Evolutionary conservation across 2,888 invertebrate species (phyloP).

Genomic region (Caenorhabditis wallacei): DNA sequence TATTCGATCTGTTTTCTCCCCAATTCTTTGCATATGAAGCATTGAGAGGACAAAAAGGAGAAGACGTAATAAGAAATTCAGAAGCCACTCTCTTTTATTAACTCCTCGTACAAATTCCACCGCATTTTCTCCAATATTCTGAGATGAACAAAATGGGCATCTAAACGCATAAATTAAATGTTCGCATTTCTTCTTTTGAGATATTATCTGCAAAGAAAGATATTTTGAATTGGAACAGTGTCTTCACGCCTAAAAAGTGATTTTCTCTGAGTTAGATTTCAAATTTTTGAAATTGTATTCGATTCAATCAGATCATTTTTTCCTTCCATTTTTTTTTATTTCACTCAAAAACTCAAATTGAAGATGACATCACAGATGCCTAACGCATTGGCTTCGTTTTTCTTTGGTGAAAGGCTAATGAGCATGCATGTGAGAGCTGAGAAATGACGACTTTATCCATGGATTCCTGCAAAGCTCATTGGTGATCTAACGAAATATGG

Average conservation of each 20-base stretch:
- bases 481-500: not conserved
- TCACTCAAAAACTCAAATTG: not conserved
- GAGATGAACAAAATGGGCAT: not conserved
- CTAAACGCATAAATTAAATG: slow-evolving; percentile 3
- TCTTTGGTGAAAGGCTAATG: slow-evolving; percentile 28
- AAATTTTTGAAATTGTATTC: not conserved
- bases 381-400: slow-evolving; percentile 49
- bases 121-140: not conserved
- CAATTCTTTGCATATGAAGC: not conserved
- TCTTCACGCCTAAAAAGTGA: too few species aligned
- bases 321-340: not conserved
- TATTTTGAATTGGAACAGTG: too few species aligned
- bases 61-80: slow-evolving; percentile 12
- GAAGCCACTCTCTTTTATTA: slow-evolving; percentile 22
- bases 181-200: slow-evolving; percentile 3
- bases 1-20: not conserved
- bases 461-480: not conserved
- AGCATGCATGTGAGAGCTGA: slow-evolving; percentile 23
- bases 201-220: not conserved
- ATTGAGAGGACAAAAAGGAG: not conserved
- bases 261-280: too few species aligned
- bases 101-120: slow-evolving; percentile 2
- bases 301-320: not conserved
- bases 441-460: slow-evolving; percentile 4
- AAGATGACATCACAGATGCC: slow-evolving; percentile 16